These are phyloP conservation scores for Cinclus cinclus DNA, from an alignment of 2,113 vertebrate genomes.

Conservation along the genomic window DNA sequence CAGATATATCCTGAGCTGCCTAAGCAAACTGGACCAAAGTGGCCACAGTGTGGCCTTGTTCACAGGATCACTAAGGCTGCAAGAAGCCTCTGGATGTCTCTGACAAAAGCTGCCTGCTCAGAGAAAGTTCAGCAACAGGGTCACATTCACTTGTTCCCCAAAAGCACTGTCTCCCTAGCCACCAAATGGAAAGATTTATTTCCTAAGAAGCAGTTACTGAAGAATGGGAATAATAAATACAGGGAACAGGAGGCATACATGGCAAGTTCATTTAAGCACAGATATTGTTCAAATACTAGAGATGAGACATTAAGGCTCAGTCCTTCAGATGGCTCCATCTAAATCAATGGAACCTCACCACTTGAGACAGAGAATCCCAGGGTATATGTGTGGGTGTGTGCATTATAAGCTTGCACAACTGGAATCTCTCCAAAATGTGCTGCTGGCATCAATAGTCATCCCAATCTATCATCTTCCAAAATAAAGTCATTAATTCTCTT, in stretches of 20 bases:
- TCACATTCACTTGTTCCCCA: not conserved
- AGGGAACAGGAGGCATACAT: not conserved
- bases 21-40: not conserved
- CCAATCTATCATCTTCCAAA: not conserved
- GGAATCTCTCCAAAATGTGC: not conserved
- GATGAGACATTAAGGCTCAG: not conserved
- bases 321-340: not conserved
- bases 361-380: not conserved
- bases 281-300: not conserved
- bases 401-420: not conserved
- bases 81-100: not conserved
- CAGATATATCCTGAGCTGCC: not conserved
- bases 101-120: not conserved
- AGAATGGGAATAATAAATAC: not conserved
- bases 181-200: not conserved
- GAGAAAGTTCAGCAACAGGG: not conserved
- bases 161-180: not conserved
- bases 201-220: not conserved
- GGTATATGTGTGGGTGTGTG: accelerated
- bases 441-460: not conserved
- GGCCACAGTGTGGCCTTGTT: not conserved
- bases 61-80: not conserved
- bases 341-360: not conserved
- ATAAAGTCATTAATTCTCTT: not conserved
- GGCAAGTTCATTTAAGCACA: not conserved